These are phyloP conservation scores for Sinocyclocheilus rhinocerous DNA, from an alignment of 2,113 vertebrate genomes.

Conservation along the genomic window DNA sequence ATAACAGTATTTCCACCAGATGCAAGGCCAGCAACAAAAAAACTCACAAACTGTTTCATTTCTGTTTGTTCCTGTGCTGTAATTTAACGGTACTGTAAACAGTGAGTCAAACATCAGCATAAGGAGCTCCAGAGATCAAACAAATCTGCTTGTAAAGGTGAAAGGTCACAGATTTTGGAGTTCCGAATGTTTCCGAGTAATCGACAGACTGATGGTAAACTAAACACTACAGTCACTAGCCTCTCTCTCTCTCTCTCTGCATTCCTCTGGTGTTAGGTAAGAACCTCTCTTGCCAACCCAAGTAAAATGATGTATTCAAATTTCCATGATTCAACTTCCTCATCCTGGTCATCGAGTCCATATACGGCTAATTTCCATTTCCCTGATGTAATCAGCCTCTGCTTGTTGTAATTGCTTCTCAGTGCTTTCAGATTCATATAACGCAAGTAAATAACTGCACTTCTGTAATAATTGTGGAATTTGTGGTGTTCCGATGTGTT, in stretches of 20 bases:
- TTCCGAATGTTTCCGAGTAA: neutral
- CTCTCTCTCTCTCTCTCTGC: slow-evolving; percentile 36
- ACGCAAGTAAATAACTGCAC: slow-evolving; percentile 19
- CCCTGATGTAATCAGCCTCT: slow-evolving; percentile 24
- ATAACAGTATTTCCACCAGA: neutral
- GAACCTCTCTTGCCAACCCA: slow-evolving; percentile 46
- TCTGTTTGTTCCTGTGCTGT: neutral
- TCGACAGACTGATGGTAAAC: slow-evolving; percentile 10
- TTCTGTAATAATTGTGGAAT: neutral
- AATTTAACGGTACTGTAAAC: neutral
- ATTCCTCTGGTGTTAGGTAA: slow-evolving; percentile 53
- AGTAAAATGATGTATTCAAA: slow-evolving; percentile 48
- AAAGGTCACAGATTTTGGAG: slow-evolving; percentile 11
- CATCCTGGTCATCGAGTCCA: slow-evolving; percentile 16
- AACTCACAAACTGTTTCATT: neutral
- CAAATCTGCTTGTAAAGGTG: neutral
- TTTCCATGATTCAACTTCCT: slow-evolving; percentile 40
- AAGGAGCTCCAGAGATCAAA: neutral
- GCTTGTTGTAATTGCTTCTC: slow-evolving; percentile 15
- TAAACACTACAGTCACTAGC: neutral
- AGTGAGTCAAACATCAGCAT: neutral
- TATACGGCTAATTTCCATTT: slow-evolving; percentile 49
- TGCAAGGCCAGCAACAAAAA: neutral
- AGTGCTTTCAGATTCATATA: neutral
- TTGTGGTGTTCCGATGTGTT: neutral